Base-by-base conservation (phyloP, 2,888 invertebrate genomes). In the Amorpha juglandis region DNA sequence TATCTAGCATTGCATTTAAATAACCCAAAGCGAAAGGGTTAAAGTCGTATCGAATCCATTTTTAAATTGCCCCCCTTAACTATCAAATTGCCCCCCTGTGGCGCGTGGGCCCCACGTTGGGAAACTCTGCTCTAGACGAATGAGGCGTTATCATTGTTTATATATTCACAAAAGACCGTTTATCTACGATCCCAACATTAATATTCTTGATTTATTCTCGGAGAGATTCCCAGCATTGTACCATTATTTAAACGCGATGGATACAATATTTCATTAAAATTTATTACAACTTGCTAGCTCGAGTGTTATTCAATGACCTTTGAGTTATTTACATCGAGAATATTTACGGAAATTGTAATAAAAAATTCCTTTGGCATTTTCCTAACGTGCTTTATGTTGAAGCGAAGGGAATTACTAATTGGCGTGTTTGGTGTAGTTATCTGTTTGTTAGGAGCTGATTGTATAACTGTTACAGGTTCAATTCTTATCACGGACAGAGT, bases 181-280 rank as follows among this genome's bases (percentile, higher is more conserved):
- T 73, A 68, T 69, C 70, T 69, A 66, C 65, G 69, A 73, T 72
- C 67, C 69, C 72, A 71, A 76, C 79, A 82, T 83, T 81, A 80
- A 83, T 83, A 76, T 27, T 27, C 72, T 68, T 78, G 82, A 83
- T 82, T 83, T 83, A 84, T 84, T 75, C 74, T 74, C 70, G 70
- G 73, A 76, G 77, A 74, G 75, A 80, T 80, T 79, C 75, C 68
- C 71, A 65, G 71, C 72, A 68, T 67, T 70, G 55, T 19, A 64
- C 71, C 77, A 79, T 81, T 78, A 80, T 73, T 78, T 77, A 77
- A 74, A 77, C 70, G 68, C 66, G 69, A 73, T 71, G 76, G 78
- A 78, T 74, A 79, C 72, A 67, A 78, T 79, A 80, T 81, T 78
- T 83, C 77, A 78, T 76, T 69, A 71, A 73, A 77, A 79, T 78